Conservation (phyloP, 2,113 vertebrate genomes). For the Ploceus nigricollis region DNA sequence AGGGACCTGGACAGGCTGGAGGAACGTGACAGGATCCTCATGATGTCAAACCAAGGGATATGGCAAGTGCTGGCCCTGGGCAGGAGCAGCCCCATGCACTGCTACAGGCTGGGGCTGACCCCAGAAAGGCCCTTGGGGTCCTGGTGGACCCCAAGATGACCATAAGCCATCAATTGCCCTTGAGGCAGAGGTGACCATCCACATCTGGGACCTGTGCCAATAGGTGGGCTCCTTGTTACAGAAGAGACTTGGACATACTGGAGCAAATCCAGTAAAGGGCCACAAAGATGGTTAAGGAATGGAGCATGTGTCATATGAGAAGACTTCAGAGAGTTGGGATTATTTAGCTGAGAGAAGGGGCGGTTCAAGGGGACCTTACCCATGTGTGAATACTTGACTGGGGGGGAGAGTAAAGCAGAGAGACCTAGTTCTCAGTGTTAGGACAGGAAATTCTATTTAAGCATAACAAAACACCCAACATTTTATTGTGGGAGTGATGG, state of each 20-base stretch:
- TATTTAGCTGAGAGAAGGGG: not conserved
- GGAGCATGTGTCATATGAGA: not conserved
- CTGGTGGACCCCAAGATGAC: not conserved
- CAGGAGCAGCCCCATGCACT: not conserved
- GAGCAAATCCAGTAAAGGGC: not conserved
- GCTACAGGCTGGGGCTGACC: not conserved
- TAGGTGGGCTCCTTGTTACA: not conserved
- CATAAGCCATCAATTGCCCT: not conserved
- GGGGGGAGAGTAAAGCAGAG: not conserved
- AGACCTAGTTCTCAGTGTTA: not conserved
- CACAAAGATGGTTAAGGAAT: not conserved
- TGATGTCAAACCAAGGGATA: not conserved
- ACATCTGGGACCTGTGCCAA: not conserved
- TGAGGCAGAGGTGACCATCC: not conserved
- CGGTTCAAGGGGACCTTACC: not conserved
- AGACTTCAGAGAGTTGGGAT: not conserved
- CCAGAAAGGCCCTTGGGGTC: not conserved
- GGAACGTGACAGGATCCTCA: not conserved
- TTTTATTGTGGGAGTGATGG: not conserved
- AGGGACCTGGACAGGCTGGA: not conserved
- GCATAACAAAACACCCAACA: not conserved
- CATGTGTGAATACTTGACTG: not conserved
- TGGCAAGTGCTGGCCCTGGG: not conserved
- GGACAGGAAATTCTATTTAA: not conserved
- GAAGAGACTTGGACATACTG: not conserved